A percentile compares a stretch with the other conserved stretches of the same genome.
These are phyloP conservation scores for Nysson spinosus DNA, from an alignment of 2,888 invertebrate species.

Conservation along the genomic window DNA sequence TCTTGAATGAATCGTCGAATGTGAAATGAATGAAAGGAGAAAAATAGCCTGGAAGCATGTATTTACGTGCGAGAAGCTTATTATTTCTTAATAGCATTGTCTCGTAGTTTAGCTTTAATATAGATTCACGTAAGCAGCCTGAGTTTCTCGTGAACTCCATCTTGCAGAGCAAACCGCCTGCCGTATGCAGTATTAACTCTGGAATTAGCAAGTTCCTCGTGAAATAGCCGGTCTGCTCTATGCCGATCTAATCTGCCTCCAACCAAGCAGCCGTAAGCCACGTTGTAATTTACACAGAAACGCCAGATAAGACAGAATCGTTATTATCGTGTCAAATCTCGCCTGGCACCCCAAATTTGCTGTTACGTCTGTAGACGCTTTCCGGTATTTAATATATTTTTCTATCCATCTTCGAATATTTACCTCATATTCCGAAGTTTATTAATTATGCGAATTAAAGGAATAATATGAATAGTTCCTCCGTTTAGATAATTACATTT, in stretches of 20 bases:
- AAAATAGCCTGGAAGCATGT: too few species aligned
- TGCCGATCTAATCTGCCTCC: conserved; percentile 43
- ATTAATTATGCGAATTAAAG: too few species aligned
- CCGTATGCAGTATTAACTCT: conserved; percentile 37
- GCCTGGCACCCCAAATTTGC: too few species aligned
- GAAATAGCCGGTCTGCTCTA: conserved; percentile 25
- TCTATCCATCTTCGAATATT: too few species aligned
- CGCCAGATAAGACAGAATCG: conserved; percentile 38
- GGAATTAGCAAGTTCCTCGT: conserved; percentile 50
- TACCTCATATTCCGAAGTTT: too few species aligned
- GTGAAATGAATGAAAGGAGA: too few species aligned
- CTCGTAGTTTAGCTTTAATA: conserved; percentile 13
- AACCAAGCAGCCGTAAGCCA: conserved; percentile 23
- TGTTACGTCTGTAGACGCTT: too few species aligned
- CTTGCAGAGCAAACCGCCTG: conserved; percentile 16
- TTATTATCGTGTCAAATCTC: conserved; percentile 26
- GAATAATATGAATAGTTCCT: too few species aligned
- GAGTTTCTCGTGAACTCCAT: conserved; percentile 2
- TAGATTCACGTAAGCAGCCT: conserved; percentile 7
- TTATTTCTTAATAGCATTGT: conserved; percentile 1
- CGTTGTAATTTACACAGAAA: conserved; percentile 37
- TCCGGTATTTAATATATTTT: too few species aligned
- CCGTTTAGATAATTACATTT: too few species aligned
- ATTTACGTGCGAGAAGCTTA: neutral
- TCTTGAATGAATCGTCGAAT: too few species aligned